Conservation (phyloP, 2,888 invertebrate genomes). For the Drosophila mayaguana region DNA sequence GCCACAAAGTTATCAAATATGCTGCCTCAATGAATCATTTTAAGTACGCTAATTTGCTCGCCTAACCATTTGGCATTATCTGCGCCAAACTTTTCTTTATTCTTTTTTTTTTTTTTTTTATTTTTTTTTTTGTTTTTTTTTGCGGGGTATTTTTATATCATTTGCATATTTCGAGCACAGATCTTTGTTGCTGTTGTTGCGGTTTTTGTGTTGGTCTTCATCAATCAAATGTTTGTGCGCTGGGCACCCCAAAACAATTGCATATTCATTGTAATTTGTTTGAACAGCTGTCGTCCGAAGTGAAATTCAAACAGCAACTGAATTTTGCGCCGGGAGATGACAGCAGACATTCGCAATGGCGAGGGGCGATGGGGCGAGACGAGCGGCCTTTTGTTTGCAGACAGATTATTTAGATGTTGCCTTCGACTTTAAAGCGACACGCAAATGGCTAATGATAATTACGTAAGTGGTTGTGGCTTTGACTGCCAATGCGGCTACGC, state of each 20-base stretch:
- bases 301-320: slow-evolving; percentile 43
- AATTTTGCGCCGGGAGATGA: slow-evolving; percentile 6
- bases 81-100: slow-evolving; percentile 23
- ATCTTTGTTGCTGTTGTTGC: slow-evolving; percentile 44
- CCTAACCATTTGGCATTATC: slow-evolving; percentile 37
- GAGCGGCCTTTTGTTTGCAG: slow-evolving; percentile 50
- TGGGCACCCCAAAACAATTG: slow-evolving; percentile 61
- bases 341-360: neutral
- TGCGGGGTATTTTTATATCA: slow-evolving; percentile 7
- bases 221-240: slow-evolving; percentile 72
- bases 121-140: neutral
- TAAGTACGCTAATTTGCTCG: slow-evolving; percentile 58
- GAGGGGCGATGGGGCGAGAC: neutral
- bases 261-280: slow-evolving; percentile 79
- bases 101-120: neutral
- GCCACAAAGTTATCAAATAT: slow-evolving; percentile 75
- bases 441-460: slow-evolving; percentile 72
- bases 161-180: slow-evolving; percentile 56
- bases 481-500: slow-evolving; percentile 3
- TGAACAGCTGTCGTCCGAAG: slow-evolving; percentile 68
- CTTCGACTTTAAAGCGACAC: slow-evolving; percentile 64
- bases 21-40: slow-evolving; percentile 66
- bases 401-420: slow-evolving; percentile 53
- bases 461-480: slow-evolving; percentile 38
- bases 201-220: slow-evolving; percentile 57